Conservation (phyloP, 1,140 invertebrate genomes). For the Eriosoma lanigerum region DNA sequence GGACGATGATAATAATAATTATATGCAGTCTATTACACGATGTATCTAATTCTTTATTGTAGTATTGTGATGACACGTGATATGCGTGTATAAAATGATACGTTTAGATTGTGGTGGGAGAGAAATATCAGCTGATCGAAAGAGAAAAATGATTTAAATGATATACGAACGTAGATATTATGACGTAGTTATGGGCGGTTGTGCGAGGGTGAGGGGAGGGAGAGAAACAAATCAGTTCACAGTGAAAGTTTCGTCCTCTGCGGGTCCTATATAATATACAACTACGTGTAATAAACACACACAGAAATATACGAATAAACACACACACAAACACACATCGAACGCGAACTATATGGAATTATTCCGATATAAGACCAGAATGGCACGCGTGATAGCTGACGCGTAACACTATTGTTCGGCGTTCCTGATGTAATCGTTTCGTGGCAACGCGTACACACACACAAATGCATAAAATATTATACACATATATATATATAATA, state of each 20-base stretch:
- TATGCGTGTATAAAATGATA: no score
- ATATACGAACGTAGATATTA: no score
- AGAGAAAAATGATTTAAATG: no score
- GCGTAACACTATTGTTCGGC: conserved; percentile 50
- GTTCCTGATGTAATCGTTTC: conserved; percentile 48
- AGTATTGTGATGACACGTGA: no score
- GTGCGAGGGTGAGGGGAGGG: no score
- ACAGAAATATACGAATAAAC: background rate
- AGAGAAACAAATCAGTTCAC: conserved; percentile 48
- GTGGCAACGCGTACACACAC: conserved; percentile 25
- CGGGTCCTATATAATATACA: conserved; percentile 11
- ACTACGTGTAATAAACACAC: background rate
- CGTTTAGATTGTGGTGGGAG: no score
- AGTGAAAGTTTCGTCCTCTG: conserved; percentile 50
- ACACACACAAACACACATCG: background rate
- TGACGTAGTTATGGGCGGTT: no score
- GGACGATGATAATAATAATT: background rate
- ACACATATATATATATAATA: background rate
- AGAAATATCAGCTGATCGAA: no score
- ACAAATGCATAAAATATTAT: background rate
- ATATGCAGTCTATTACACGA: background rate
- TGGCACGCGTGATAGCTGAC: conserved; percentile 51
- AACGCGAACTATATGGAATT: conserved; percentile 48
- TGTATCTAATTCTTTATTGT: background rate
- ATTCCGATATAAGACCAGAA: conserved; percentile 46